A percentile compares a stretch with the other conserved stretches of the same genome.
phyloP scores from a whole-genome alignment of 2,113 vertebrate species.

The Poeciliopsis turrubarensis region DNA sequence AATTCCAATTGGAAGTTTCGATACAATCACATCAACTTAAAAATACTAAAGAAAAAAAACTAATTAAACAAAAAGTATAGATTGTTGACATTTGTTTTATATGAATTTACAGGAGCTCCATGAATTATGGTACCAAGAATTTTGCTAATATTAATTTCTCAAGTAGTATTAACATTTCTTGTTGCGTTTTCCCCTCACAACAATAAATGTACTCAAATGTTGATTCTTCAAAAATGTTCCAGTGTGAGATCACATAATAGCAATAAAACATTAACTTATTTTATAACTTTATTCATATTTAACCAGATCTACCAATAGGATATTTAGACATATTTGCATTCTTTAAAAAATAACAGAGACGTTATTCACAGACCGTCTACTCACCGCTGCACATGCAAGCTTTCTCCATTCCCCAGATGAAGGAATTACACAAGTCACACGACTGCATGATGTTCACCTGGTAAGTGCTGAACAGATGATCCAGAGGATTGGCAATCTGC shows the following conservation, averaged over 20 bases:
- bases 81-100: no score
- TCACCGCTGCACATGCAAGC: slow-evolving; percentile 93
- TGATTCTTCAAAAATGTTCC: background rate
- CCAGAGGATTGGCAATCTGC: slow-evolving; percentile 85
- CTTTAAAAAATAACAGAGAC: background rate
- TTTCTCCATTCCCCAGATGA: slow-evolving; percentile 98
- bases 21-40: background rate
- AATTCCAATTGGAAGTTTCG: background rate
- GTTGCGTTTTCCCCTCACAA: background rate
- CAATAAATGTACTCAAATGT: background rate
- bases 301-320: background rate
- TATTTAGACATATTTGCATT: background rate
- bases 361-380: slow-evolving; percentile 54
- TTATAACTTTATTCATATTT: background rate
- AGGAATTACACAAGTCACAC: slow-evolving; percentile 91
- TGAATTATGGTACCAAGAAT: background rate
- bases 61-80: no score
- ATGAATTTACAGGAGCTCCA: no score
- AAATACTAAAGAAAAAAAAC: background rate
- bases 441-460: slow-evolving; percentile 96
- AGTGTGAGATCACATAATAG: background rate
- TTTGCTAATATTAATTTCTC: background rate
- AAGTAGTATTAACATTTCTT: background rate
- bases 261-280: background rate
- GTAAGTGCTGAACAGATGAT: slow-evolving; percentile 90